phyloP scores from a whole-genome alignment of 2,888 invertebrate genomes.

The Drosophila monieri region DNA sequence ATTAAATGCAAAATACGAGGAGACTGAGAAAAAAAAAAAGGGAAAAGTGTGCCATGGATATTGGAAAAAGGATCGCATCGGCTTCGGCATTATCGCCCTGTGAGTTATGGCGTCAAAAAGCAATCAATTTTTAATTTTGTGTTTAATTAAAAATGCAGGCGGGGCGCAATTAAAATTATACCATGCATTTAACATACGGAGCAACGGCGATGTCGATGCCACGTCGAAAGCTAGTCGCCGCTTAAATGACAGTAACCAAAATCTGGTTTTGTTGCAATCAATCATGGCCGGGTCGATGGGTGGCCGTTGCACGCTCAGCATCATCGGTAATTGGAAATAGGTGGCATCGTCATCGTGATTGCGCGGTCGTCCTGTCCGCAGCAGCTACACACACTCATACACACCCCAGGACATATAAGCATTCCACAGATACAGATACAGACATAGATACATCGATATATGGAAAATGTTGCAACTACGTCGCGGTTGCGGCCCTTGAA shows the following conservation, averaged over 20 bases:
- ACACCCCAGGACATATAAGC: constrained; percentile 26
- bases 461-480: constrained; percentile 28
- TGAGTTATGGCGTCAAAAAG: constrained; percentile 63
- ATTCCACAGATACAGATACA: constrained; percentile 2
- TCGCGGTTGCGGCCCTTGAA: constrained; percentile 60
- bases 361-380: constrained; percentile 54
- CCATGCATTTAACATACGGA: constrained; percentile 39
- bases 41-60: constrained; percentile 23
- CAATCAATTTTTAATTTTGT: constrained; percentile 75
- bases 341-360: constrained; percentile 69
- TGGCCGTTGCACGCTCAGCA: constrained; percentile 37
- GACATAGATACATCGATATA: constrained; percentile 13
- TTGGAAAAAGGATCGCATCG: constrained; percentile 9
- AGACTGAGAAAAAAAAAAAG: neutral
- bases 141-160: constrained; percentile 73
- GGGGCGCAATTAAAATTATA: constrained; percentile 63
- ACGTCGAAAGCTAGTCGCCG: constrained; percentile 61
- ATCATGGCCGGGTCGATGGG: constrained; percentile 55
- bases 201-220: constrained; percentile 19
- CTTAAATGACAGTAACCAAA: constrained; percentile 77
- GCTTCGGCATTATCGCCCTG: constrained; percentile 43
- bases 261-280: constrained; percentile 78
- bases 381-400: constrained; percentile 15
- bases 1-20: constrained; percentile 9
- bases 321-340: constrained; percentile 76